Percentiles rank a stretch among this genome's conserved stretches.
Conservation (phyloP, 2,113 vertebrate genomes). For the Sapajus apella region DNA sequence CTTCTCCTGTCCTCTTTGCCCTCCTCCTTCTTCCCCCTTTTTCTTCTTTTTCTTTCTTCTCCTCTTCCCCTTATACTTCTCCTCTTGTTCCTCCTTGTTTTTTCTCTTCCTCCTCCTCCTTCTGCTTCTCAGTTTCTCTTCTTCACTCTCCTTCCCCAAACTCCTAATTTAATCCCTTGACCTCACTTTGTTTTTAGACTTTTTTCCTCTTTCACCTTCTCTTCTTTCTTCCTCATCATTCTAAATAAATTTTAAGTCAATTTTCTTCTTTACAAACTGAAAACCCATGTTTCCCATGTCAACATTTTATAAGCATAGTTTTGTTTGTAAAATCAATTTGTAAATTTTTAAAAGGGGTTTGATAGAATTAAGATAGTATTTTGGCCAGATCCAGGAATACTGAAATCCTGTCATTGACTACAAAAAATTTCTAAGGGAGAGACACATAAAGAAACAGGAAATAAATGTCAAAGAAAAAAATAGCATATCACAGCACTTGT, state of each 20-base stretch:
- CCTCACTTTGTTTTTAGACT: not conserved
- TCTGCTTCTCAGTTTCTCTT: not conserved
- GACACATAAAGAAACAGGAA: not conserved
- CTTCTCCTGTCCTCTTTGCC: not conserved
- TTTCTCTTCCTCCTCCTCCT: not conserved
- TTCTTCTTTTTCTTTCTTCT: not conserved
- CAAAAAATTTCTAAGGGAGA: not conserved
- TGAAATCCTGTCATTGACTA: not conserved
- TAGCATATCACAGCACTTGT: not conserved
- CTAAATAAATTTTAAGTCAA: not conserved
- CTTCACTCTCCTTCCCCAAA: not conserved
- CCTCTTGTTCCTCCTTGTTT: not conserved
- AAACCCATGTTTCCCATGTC: not conserved
- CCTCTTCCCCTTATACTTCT: not conserved
- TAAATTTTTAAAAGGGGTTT: not conserved
- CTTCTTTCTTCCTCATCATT: not conserved
- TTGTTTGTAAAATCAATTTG: not conserved
- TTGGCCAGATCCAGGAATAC: not conserved
- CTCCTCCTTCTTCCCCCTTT: not conserved
- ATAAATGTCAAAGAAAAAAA: not conserved
- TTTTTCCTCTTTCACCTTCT: not conserved
- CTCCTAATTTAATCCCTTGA: not conserved
- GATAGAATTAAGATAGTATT: not conserved
- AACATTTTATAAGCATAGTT: not conserved
- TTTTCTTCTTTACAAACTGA: constrained; percentile 1